phyloP scores from a whole-genome alignment of 2,888 invertebrate genomes.

The Gnatocerus cornutus region DNA sequence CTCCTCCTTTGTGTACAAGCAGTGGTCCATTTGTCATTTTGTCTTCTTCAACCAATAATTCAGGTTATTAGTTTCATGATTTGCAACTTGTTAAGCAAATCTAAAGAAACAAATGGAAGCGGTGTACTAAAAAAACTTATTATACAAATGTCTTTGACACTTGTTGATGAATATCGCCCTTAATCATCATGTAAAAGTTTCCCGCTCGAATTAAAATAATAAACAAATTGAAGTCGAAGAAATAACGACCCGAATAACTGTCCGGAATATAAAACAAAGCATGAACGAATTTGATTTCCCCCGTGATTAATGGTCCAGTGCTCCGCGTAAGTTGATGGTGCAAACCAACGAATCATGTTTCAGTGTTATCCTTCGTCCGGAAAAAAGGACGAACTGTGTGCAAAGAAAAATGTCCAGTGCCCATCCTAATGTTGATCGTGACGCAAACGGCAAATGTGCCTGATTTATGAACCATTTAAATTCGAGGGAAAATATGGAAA shows the following conservation, averaged over 20 bases:
- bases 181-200: constrained; percentile 9
- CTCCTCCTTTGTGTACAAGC: too few relatives aligned
- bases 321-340: neutral
- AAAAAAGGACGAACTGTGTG: constrained; percentile 8
- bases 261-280: constrained; percentile 19
- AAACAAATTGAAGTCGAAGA: constrained; percentile 10
- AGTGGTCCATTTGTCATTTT: too few relatives aligned
- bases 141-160: too few relatives aligned
- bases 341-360: constrained; percentile 11
- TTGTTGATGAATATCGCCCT: constrained; percentile 6
- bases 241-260: constrained; percentile 9
- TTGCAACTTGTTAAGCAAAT: too few relatives aligned
- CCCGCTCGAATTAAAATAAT: constrained; percentile 8
- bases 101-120: too few relatives aligned
- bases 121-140: too few relatives aligned
- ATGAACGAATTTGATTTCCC: constrained; percentile 22
- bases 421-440: constrained; percentile 6
- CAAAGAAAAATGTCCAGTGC: constrained; percentile 14
- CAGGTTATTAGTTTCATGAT: too few relatives aligned
- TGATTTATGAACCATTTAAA: constrained; percentile 6
- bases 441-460: neutral
- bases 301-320: constrained; percentile 18
- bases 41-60: too few relatives aligned
- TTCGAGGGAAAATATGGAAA: constrained; percentile 21
- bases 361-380: constrained; percentile 14